Percentiles rank a stretch among this genome's conserved stretches.
These are phyloP conservation scores for Lucilia cuprina DNA, from an alignment of 1,140 invertebrate species.

Conservation along the genomic window DNA sequence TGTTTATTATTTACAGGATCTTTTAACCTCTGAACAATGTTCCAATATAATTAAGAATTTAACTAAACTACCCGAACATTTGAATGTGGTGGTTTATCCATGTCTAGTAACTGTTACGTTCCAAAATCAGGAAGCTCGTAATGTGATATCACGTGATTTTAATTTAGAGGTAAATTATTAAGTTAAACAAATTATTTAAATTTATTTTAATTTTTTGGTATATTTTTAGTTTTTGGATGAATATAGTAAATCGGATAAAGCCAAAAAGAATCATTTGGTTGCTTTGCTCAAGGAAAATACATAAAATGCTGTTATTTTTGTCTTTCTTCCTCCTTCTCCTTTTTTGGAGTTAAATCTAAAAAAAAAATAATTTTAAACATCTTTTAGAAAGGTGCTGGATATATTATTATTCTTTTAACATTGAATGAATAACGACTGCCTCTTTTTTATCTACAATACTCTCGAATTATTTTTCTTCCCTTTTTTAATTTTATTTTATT, in stretches of 20 bases:
- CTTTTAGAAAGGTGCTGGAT: constrained; percentile 2
- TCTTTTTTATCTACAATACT: background rate
- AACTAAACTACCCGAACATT: constrained; percentile 52
- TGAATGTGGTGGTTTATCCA: constrained; percentile 83
- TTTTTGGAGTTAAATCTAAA: too few species aligned
- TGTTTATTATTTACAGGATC: constrained; percentile 45
- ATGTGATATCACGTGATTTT: constrained; percentile 54
- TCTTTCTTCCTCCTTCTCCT: background rate
- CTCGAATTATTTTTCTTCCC: background rate
- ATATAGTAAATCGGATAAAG: constrained; percentile 70
- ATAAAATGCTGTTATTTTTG: background rate
- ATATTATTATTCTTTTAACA: background rate
- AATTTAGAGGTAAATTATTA: constrained; percentile 52
- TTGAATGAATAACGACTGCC: background rate
- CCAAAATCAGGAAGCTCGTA: constrained; percentile 51
- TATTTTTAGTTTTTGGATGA: constrained; percentile 70
- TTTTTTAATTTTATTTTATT: background rate
- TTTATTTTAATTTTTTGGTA: background rate
- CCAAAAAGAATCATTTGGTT: constrained; percentile 68
- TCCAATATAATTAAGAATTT: constrained; percentile 57
- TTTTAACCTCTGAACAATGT: constrained; percentile 55
- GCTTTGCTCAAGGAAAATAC: constrained; percentile 60
- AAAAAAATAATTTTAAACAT: background rate
- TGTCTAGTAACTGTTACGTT: constrained; percentile 74
- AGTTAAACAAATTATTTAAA: background rate